Percentiles rank a stretch among this genome's conserved stretches.
Conservation (phyloP, 2,113 vertebrate species). For the Etheostoma cragini region DNA sequence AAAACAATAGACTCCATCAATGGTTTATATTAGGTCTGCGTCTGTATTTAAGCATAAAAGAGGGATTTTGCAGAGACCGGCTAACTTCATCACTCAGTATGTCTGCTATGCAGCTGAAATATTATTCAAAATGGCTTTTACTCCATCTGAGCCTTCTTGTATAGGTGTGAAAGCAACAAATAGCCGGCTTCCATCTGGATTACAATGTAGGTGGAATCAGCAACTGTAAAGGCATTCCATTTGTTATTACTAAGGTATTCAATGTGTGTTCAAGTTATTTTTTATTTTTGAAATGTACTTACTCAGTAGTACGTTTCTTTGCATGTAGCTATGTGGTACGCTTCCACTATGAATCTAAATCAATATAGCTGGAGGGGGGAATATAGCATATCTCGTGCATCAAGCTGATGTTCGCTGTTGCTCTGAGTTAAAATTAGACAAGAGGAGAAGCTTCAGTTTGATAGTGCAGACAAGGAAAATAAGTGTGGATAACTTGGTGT, state of each 20-base stretch:
- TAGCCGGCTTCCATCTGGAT: not conserved
- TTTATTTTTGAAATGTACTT: slow-evolving; percentile 28
- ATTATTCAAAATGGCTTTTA: slow-evolving; percentile 45
- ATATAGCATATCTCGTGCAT: slow-evolving; percentile 65
- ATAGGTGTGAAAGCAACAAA: slow-evolving; percentile 18
- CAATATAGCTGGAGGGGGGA: slow-evolving; percentile 60
- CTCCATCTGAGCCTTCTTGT: slow-evolving; percentile 14
- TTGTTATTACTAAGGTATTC: slow-evolving; percentile 52
- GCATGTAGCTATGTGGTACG: slow-evolving; percentile 9
- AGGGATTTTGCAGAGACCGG: slow-evolving; percentile 14
- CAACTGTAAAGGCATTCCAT: slow-evolving; percentile 50
- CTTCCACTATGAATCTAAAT: slow-evolving; percentile 64
- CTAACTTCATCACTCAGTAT: slow-evolving; percentile 17
- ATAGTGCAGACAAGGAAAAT: slow-evolving; percentile 22
- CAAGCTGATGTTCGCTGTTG: slow-evolving; percentile 63
- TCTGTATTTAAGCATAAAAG: slow-evolving; percentile 57
- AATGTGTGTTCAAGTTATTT: slow-evolving; percentile 35
- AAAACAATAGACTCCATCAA: too few species aligned
- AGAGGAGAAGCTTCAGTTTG: slow-evolving; percentile 42
- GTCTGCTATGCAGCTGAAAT: slow-evolving; percentile 9
- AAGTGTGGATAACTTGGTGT: slow-evolving; percentile 33
- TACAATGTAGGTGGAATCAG: slow-evolving; percentile 43
- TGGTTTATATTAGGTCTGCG: slow-evolving; percentile 29
- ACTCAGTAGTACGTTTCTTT: not conserved
- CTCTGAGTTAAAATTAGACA: slow-evolving; percentile 70